Evolutionary conservation across 1,140 invertebrate genomes (phyloP).

Genomic region (Hypsibius dujardini): DNA sequence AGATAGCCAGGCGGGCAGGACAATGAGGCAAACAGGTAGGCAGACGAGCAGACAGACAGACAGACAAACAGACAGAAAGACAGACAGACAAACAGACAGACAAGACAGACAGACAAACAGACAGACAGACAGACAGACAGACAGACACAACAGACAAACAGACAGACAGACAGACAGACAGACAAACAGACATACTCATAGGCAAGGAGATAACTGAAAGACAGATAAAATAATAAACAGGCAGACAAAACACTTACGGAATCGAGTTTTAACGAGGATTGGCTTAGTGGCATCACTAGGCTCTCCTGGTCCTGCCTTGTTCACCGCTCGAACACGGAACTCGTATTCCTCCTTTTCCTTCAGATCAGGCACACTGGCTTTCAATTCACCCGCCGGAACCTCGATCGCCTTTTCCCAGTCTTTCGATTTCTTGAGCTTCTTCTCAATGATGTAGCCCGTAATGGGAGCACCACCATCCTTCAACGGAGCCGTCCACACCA

Average conservation of each 20-base stretch:
- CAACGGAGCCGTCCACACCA: slow-evolving; percentile 76
- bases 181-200: no score
- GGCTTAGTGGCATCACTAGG: slow-evolving; percentile 79
- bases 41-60: no score
- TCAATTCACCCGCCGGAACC: slow-evolving; percentile 56
- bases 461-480: slow-evolving; percentile 84
- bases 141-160: no score
- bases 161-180: no score
- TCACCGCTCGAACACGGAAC: slow-evolving; percentile 73
- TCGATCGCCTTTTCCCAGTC: slow-evolving; percentile 65
- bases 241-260: slow-evolving; percentile 47
- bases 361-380: slow-evolving; percentile 61
- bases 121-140: no score
- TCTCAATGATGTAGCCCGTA: slow-evolving; percentile 77
- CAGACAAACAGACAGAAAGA: no score
- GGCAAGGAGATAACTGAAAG: no score
- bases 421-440: slow-evolving; percentile 70
- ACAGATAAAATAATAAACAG: no score
- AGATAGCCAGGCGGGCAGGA: no score
- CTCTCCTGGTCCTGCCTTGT: slow-evolving; percentile 67
- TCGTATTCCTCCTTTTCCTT: slow-evolving; percentile 85
- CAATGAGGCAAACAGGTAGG: no score
- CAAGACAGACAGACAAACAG: no score
- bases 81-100: no score
- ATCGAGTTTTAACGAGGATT: slow-evolving; percentile 76